phyloP scores from a whole-genome alignment of 2,113 vertebrate species.

The Labeo catla region DNA sequence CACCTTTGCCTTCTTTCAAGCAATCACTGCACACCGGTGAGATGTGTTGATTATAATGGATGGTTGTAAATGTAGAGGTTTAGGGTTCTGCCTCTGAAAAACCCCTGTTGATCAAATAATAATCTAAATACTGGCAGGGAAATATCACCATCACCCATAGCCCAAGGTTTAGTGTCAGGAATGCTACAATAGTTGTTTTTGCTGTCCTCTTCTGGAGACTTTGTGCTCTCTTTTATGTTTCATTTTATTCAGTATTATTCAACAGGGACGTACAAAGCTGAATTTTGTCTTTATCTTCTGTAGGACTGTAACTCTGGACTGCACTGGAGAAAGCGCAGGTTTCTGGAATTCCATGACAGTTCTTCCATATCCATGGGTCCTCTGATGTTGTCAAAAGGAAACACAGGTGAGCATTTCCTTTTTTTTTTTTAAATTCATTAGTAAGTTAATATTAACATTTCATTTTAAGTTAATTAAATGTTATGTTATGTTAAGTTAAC shows the following conservation, averaged over 20 bases:
- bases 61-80: not conserved
- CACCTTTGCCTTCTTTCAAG: conserved; percentile 42
- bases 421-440: not conserved
- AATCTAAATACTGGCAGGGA: not conserved
- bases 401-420: not conserved
- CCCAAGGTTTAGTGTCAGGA: not conserved
- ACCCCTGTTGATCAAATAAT: not conserved
- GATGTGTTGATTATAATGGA: not conserved
- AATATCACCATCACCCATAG: not conserved
- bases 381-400: not conserved
- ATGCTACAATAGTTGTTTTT: not conserved
- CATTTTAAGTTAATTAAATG: not conserved
- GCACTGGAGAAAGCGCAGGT: not conserved
- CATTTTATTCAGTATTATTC: not conserved
- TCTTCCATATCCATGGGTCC: conserved; percentile 16
- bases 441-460: not conserved
- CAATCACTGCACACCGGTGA: conserved; percentile 42
- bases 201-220: not conserved
- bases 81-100: not conserved
- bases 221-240: too few relatives aligned
- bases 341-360: conserved; percentile 20
- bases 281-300: not conserved
- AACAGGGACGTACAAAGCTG: not conserved
- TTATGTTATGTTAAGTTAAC: too few relatives aligned
- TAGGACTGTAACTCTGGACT: not conserved